These are phyloP conservation scores for Microtus pennsylvanicus DNA, from an alignment of 2,113 vertebrate species.

Conservation along the genomic window DNA sequence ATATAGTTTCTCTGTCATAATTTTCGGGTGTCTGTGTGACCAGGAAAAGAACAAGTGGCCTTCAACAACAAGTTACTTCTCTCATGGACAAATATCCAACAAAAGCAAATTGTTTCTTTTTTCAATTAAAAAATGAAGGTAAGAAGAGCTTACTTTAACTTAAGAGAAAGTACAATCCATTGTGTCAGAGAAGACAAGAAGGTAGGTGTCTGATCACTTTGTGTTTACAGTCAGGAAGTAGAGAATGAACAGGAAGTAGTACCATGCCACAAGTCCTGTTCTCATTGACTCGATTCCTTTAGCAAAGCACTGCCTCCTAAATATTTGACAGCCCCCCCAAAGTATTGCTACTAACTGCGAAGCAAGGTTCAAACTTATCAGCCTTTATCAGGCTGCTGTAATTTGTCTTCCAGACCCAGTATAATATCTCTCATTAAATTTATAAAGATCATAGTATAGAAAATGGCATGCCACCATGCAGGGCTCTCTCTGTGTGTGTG, in stretches of 20 bases:
- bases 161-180: background rate
- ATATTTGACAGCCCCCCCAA: background rate
- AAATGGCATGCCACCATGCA: background rate
- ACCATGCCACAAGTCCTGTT: background rate
- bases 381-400: background rate
- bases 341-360: background rate
- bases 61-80: background rate
- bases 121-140: background rate
- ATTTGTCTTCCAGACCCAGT: background rate
- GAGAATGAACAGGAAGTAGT: background rate
- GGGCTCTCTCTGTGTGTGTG: background rate
- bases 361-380: background rate
- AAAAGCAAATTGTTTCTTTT: background rate
- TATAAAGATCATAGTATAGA: background rate
- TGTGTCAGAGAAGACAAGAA: background rate
- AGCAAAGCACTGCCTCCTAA: background rate
- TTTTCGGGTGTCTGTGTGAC: no score
- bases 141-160: background rate
- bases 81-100: background rate
- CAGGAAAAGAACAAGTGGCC: no score
- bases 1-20: no score
- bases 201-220: background rate
- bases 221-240: background rate
- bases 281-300: background rate
- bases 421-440: background rate